These are phyloP conservation scores for Anniella stebbinsi DNA, from an alignment of 2,797 vertebrate genomes.

Conservation along the genomic window DNA sequence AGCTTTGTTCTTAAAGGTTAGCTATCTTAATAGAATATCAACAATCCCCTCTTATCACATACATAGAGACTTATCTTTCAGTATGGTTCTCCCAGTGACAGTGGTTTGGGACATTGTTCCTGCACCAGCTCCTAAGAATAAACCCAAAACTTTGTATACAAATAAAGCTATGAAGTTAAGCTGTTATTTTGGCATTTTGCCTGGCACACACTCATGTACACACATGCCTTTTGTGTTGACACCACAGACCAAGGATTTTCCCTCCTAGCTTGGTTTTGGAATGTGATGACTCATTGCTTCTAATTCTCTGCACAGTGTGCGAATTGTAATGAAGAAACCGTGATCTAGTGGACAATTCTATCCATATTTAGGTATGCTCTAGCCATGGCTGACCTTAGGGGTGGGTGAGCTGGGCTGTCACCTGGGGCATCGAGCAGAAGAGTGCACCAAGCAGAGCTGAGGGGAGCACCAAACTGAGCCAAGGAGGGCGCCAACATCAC, in stretches of 20 bases:
- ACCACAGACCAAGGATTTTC: background rate
- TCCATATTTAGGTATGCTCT: background rate
- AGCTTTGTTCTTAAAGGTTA: constrained; percentile 34
- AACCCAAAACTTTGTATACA: background rate
- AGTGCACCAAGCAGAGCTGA: no score
- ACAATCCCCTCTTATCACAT: constrained; percentile 10
- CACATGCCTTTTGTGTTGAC: background rate
- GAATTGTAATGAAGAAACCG: background rate
- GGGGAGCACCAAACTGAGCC: no score
- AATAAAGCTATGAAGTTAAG: background rate
- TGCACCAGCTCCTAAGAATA: background rate
- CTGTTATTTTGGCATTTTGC: background rate
- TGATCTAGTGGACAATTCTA: background rate
- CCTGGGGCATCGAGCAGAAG: no score
- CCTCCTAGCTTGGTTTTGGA: background rate
- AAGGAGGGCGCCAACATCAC: no score
- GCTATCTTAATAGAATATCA: constrained; percentile 16
- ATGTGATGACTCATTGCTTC: constrained; percentile 1
- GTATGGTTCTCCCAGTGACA: background rate
- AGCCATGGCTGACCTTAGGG: no score
- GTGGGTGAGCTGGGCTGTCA: no score
- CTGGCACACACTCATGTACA: background rate
- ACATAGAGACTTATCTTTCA: background rate
- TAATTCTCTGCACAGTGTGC: background rate
- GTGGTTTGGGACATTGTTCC: background rate